Evolutionary conservation across 2,113 vertebrate genomes (phyloP).

Genomic region (Corapipo altera): DNA sequence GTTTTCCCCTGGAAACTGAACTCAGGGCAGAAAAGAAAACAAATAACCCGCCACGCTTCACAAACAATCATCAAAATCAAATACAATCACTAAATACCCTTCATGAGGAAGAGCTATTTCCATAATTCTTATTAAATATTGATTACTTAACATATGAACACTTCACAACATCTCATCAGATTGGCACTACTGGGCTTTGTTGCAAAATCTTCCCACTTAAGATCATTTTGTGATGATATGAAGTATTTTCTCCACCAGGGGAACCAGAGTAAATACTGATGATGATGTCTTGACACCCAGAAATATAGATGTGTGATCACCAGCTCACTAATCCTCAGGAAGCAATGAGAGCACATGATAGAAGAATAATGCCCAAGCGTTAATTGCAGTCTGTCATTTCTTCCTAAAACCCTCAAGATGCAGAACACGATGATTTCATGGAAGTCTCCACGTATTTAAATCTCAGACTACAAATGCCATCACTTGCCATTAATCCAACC

Average conservation of each 20-base stretch:
- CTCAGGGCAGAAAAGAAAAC: neutral
- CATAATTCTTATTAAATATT: constrained; percentile 36
- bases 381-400: neutral
- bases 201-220: neutral
- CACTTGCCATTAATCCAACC: neutral
- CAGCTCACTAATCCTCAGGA: neutral
- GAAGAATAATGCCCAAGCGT: neutral
- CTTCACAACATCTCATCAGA: neutral
- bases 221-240: neutral
- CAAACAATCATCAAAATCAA: neutral
- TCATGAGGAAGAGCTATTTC: neutral
- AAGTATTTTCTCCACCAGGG: neutral
- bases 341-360: neutral
- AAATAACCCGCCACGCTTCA: neutral
- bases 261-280: neutral
- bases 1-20: neutral
- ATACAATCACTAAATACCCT: neutral
- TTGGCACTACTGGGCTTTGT: neutral
- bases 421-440: neutral
- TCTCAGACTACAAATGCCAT: neutral
- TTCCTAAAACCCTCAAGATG: neutral
- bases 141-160: neutral
- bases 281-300: neutral
- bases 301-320: neutral
- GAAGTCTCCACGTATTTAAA: neutral